Evolutionary conservation across 2,113 vertebrate genomes (phyloP).

Genomic region (Microcebus tavaratra): DNA sequence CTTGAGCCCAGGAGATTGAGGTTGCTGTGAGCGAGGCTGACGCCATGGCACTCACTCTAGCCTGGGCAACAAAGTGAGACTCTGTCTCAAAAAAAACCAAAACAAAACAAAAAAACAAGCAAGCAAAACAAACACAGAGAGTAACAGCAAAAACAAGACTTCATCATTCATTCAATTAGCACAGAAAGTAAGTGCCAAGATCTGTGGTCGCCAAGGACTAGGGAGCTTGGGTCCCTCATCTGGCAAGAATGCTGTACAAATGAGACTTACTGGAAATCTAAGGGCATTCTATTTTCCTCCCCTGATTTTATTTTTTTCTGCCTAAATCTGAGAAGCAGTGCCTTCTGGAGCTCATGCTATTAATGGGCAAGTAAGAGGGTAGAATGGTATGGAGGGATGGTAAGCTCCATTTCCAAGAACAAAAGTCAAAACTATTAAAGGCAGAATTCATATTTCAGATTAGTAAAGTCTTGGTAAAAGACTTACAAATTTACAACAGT

Average conservation of each 20-base stretch:
- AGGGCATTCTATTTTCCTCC: too few species aligned
- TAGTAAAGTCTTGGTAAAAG: neutral
- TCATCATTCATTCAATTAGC: neutral
- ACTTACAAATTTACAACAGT: neutral
- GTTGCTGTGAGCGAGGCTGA: too few species aligned
- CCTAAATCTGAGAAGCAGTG: neutral
- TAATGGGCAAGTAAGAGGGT: neutral
- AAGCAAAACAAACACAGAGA: neutral
- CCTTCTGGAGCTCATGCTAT: neutral
- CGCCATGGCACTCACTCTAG: too few species aligned
- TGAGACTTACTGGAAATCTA: neutral
- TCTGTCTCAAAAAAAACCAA: too few species aligned
- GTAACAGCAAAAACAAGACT: neutral
- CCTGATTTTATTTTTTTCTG: neutral
- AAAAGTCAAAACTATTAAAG: neutral
- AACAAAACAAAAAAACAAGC: neutral
- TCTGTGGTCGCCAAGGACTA: neutral
- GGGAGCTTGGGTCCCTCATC: too few species aligned
- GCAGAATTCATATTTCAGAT: neutral
- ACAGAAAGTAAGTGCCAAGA: neutral
- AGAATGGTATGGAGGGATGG: accelerated
- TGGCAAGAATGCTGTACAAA: neutral
- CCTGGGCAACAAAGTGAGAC: too few species aligned
- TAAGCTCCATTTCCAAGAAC: neutral
- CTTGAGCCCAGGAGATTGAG: too few species aligned